phyloP scores from a whole-genome alignment of 2,113 vertebrate species.

The Albula glossodonta region DNA sequence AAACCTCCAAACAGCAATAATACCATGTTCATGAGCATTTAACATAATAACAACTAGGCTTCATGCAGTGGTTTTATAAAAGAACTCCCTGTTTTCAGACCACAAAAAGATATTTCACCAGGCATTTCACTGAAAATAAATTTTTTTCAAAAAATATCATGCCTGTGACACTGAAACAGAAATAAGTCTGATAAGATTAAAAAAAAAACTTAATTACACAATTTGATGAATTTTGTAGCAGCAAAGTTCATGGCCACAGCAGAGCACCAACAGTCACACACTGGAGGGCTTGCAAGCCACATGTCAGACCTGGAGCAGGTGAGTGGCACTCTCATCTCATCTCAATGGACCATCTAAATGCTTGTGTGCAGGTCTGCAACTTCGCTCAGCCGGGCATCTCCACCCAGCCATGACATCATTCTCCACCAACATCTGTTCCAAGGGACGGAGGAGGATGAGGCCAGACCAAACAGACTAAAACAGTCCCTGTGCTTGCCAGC shows the following conservation, averaged over 20 bases:
- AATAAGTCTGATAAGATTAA: no score
- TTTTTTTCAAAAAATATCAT: no score
- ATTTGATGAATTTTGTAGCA: not conserved
- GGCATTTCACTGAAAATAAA: no score
- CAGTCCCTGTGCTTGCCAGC: not conserved
- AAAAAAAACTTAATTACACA: no score
- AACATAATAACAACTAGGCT: no score
- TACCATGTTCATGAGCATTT: not conserved
- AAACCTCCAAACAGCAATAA: not conserved
- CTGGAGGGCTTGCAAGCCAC: not conserved
- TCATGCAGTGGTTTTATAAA: no score
- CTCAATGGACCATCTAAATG: not conserved
- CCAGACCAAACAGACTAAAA: not conserved
- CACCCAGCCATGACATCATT: not conserved
- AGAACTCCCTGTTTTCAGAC: not conserved
- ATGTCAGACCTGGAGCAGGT: not conserved
- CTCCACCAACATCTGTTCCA: not conserved
- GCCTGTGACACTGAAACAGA: no score
- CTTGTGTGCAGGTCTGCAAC: not conserved
- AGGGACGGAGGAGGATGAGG: not conserved
- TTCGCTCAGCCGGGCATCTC: not conserved
- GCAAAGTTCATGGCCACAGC: not conserved
- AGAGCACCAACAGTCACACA: not conserved
- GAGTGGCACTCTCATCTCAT: not conserved
- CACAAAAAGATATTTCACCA: not conserved